phyloP scores from a whole-genome alignment of 2,113 vertebrate species.

The Caranx ignobilis region DNA sequence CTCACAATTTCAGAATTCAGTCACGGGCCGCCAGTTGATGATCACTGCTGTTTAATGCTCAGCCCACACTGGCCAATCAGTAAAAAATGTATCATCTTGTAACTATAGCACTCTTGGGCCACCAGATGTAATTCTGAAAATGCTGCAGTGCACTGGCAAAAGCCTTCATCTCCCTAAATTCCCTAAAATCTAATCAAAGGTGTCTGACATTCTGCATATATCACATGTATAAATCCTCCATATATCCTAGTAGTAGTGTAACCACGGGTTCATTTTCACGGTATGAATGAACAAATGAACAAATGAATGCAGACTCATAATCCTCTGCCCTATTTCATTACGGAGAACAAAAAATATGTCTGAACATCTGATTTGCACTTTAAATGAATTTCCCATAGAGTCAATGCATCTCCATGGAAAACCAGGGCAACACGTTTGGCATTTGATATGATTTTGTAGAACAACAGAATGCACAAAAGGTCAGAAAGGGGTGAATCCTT shows the following conservation, averaged over 20 bases:
- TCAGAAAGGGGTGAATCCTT: conserved; percentile 43
- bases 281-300: conserved; percentile 1
- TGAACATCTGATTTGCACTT: conserved; percentile 18
- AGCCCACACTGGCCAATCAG: neutral
- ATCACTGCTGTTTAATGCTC: no score
- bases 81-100: neutral
- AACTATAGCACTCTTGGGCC: neutral
- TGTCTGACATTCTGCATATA: neutral
- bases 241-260: neutral
- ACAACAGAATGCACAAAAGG: conserved; percentile 40
- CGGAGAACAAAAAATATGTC: neutral
- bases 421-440: neutral
- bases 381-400: neutral
- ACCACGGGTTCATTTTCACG: neutral
- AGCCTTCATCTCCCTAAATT: neutral
- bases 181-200: neutral
- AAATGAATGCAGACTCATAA: neutral
- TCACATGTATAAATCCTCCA: neutral
- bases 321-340: neutral
- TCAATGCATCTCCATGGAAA: neutral
- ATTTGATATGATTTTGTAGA: conserved; percentile 19
- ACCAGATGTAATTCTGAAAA: conserved; percentile 11
- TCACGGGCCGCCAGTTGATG: no score
- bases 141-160: conserved; percentile 22
- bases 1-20: no score